Evolutionary conservation across 2,888 invertebrate genomes (phyloP).

Genomic region (Gibbula magus): DNA sequence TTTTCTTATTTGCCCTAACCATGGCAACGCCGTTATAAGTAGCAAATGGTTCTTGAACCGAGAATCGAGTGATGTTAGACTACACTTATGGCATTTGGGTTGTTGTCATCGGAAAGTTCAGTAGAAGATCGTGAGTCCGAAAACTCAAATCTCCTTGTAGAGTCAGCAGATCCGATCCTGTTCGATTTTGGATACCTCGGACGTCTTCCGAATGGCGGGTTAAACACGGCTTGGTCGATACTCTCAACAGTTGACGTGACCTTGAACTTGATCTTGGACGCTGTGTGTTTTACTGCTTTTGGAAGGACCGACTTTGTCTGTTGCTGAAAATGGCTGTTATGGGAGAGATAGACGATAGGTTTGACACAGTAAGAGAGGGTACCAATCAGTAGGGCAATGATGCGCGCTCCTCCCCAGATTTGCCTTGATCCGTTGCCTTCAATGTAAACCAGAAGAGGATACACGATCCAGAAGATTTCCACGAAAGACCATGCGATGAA

Average conservation of each 20-base stretch:
- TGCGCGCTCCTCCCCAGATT: not conserved
- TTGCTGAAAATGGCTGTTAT: not conserved
- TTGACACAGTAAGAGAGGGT: not conserved
- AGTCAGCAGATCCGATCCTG: not conserved
- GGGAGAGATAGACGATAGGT: not conserved
- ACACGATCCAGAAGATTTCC: not conserved
- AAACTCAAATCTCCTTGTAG: not conserved
- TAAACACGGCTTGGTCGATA: not conserved
- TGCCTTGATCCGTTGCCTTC: not conserved
- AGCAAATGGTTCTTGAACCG: too few relatives aligned
- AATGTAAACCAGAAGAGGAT: not conserved
- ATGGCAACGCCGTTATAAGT: too few relatives aligned
- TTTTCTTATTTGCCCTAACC: too few relatives aligned
- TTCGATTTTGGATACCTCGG: too few relatives aligned
- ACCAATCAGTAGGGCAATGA: not conserved
- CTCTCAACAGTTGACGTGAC: not conserved
- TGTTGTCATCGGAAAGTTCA: too few relatives aligned
- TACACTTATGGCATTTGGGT: too few relatives aligned
- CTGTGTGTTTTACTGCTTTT: not conserved
- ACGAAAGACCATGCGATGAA: not conserved
- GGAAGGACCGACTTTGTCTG: not conserved
- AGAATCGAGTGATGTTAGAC: too few relatives aligned
- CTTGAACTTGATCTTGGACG: not conserved
- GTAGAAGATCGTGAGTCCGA: too few relatives aligned
- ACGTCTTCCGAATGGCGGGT: too few relatives aligned